Evolutionary conservation across 23 tunicate genomes (phyloP).

Genomic region (Botrylloides violaceus): DNA sequence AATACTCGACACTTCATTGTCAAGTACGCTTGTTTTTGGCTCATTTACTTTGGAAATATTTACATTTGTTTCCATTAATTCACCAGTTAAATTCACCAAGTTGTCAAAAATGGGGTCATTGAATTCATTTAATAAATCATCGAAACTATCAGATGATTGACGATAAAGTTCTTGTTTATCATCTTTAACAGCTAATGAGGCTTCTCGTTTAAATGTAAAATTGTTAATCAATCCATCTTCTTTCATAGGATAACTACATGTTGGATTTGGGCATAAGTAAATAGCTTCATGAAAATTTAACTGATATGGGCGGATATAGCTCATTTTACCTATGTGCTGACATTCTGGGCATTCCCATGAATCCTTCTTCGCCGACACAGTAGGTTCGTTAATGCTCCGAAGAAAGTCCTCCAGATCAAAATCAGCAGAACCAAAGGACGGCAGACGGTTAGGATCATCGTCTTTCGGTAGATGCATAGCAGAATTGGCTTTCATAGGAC

Average conservation of each 20-base stretch:
- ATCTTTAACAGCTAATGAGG: background rate
- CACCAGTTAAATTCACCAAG: no score
- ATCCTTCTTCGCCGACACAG: background rate
- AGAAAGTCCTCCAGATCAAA: background rate
- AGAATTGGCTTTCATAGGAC: no score
- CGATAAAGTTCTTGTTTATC: background rate
- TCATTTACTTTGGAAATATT: no score
- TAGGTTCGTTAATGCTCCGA: background rate
- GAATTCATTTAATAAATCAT: background rate
- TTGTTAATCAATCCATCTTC: constrained; percentile 5
- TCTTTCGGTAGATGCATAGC: constrained; percentile 3
- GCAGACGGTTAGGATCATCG: background rate
- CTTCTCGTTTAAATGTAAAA: constrained; percentile 18
- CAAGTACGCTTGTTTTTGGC: no score
- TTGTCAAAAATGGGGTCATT: background rate
- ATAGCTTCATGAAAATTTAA: constrained; percentile 25
- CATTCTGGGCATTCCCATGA: constrained; percentile 1
- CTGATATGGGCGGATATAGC: background rate
- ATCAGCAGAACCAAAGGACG: background rate
- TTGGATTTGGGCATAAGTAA: constrained; percentile 1
- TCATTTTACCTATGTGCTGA: background rate
- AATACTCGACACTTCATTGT: no score
- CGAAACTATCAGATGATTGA: background rate
- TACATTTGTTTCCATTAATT: no score
- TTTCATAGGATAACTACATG: constrained; percentile 3